These are phyloP conservation scores for Acinonyx jubatus DNA, from an alignment of 2,113 vertebrate genomes.

Conservation along the genomic window DNA sequence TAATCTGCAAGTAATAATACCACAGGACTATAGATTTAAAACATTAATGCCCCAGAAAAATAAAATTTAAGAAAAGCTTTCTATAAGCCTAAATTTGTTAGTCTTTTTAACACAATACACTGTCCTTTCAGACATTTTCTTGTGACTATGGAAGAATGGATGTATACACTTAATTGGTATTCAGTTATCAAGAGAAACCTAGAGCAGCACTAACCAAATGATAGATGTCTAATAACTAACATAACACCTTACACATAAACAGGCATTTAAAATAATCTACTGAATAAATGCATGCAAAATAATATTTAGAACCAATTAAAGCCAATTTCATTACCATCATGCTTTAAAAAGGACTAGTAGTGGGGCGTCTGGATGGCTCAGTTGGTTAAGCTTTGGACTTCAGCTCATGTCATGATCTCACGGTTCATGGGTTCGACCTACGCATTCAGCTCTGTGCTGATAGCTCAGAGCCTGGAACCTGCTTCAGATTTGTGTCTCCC, in stretches of 20 bases:
- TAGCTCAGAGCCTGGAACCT: too few species aligned
- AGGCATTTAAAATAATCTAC: conserved; percentile 18
- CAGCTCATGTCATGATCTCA: too few species aligned
- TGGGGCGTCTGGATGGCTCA: too few species aligned
- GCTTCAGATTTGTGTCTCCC: too few species aligned
- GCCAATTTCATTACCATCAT: background rate
- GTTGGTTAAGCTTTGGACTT: too few species aligned
- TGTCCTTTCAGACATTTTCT: background rate
- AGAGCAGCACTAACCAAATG: background rate
- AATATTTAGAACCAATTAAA: conserved; percentile 40
- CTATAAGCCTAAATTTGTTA: background rate
- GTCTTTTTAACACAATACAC: background rate
- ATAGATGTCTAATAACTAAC: background rate
- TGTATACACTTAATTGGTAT: background rate
- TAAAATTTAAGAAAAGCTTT: conserved; percentile 27
- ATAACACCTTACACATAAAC: background rate
- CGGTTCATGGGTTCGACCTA: too few species aligned
- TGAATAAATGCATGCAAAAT: background rate
- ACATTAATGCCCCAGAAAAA: background rate
- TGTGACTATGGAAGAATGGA: background rate
- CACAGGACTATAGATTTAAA: background rate
- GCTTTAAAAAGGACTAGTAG: background rate
- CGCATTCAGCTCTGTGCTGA: too few species aligned
- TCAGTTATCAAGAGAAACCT: conserved; percentile 12
- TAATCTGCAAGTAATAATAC: background rate